phyloP scores from a whole-genome alignment of 2,113 vertebrate genomes.

The Collichthys lucidus region DNA sequence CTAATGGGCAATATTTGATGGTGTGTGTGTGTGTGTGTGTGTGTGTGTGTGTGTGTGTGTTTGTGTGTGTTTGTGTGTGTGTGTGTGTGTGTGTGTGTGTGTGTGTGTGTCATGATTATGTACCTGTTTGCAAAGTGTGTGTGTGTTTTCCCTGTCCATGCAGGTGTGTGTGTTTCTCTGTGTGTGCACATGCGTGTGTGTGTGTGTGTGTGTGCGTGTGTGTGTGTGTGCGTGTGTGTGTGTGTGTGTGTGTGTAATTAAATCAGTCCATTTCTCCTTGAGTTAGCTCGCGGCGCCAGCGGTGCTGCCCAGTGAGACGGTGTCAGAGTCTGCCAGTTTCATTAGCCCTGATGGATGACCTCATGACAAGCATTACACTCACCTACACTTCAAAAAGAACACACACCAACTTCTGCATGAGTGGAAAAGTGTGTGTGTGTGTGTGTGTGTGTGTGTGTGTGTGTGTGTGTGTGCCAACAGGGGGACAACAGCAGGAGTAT shows the following conservation, averaged over 20 bases:
- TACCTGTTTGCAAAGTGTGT: constrained; percentile 29
- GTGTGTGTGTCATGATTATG: constrained; percentile 29
- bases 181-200: constrained; percentile 18
- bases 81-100: constrained; percentile 22
- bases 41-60: constrained; percentile 30
- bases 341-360: constrained; percentile 83
- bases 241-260: constrained; percentile 69
- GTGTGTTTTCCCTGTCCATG: neutral
- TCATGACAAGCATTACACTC: constrained; percentile 77
- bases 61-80: neutral
- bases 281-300: constrained; percentile 76
- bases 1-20: constrained; percentile 40
- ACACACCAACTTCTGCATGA: constrained; percentile 51
- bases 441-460: constrained; percentile 30
- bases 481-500: constrained; percentile 45
- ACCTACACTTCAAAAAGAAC: constrained; percentile 71
- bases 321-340: constrained; percentile 79
- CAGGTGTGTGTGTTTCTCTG: neutral
- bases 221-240: constrained; percentile 13
- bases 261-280: constrained; percentile 79
- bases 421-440: constrained; percentile 47
- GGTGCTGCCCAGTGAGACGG: constrained; percentile 75
- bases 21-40: constrained; percentile 4
- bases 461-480: constrained; percentile 20
- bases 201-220: constrained; percentile 31